Evolutionary conservation across 2,113 vertebrate genomes (phyloP).

Genomic region (Trichechus manatus): DNA sequence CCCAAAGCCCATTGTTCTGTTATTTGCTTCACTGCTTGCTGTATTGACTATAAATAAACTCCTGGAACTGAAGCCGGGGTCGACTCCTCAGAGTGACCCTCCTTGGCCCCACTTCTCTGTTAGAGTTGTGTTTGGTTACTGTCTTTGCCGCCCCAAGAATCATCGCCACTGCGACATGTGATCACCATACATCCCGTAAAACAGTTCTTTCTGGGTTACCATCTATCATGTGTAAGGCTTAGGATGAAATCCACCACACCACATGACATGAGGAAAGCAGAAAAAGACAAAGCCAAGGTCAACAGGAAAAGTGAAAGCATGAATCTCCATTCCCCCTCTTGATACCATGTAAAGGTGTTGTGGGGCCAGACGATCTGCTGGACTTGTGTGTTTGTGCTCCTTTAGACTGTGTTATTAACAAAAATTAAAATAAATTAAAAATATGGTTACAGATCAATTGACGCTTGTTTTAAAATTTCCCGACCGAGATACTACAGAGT

Average conservation of each 20-base stretch:
- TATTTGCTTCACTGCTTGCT: too few species aligned
- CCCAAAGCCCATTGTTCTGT: too few species aligned
- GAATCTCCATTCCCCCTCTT: not conserved
- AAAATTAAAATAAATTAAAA: not conserved
- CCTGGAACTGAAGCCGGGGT: too few species aligned
- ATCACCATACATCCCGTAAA: not conserved
- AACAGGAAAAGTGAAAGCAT: not conserved
- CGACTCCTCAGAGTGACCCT: too few species aligned
- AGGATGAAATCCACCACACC: not conserved
- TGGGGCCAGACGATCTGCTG: not conserved
- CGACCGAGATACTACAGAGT: not conserved
- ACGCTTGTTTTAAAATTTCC: not conserved
- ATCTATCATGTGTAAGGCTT: not conserved
- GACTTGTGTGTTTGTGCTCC: not conserved
- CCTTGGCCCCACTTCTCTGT: too few species aligned
- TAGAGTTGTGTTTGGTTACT: too few species aligned
- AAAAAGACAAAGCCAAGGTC: not conserved
- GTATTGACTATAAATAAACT: too few species aligned
- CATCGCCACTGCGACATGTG: too few species aligned
- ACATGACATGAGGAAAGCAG: not conserved
- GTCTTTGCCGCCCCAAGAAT: too few species aligned
- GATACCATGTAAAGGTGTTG: not conserved
- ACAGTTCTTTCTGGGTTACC: not conserved
- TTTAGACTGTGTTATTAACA: not conserved
- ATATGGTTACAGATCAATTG: not conserved